A percentile compares a stretch with the other conserved stretches of the same genome.
These are phyloP conservation scores for Nothoprocta pentlandii DNA, from an alignment of 2,113 vertebrate genomes.

Conservation along the genomic window DNA sequence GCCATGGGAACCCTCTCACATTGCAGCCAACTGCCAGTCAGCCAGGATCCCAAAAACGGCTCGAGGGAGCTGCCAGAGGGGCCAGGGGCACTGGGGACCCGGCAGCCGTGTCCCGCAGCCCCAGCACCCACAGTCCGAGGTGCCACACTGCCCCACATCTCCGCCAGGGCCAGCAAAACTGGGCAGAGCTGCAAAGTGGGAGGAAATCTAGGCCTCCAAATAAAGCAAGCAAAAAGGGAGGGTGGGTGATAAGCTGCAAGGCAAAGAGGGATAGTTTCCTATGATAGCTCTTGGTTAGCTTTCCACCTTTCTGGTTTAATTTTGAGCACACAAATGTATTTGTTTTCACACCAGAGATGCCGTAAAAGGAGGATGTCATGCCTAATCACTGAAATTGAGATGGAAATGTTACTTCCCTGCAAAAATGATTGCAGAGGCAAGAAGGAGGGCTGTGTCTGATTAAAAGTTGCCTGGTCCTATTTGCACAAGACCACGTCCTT, in stretches of 20 bases:
- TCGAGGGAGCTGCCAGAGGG: conserved; percentile 2
- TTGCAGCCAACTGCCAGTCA: conserved; percentile 73
- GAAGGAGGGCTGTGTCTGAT: neutral
- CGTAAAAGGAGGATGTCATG: conserved; percentile 26
- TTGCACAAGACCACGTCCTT: neutral
- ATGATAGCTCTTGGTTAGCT: conserved; percentile 9
- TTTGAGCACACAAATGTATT: neutral
- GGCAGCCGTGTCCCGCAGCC: neutral
- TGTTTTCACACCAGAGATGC: conserved; percentile 68
- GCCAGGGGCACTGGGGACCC: neutral
- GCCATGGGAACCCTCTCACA: conserved; percentile 80
- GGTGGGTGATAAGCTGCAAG: fast-evolving
- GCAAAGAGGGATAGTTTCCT: neutral
- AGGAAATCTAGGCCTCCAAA: neutral
- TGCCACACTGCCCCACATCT: neutral
- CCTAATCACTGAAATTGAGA: conserved; percentile 44
- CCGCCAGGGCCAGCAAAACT: conserved; percentile 26
- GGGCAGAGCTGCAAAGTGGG: conserved; percentile 10
- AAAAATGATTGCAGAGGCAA: conserved; percentile 39
- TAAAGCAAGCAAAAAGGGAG: neutral
- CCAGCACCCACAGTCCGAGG: neutral
- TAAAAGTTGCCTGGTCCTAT: neutral
- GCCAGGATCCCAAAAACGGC: conserved; percentile 72
- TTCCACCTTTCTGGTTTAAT: conserved; percentile 38
- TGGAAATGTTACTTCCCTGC: conserved; percentile 28